Conservation (phyloP, 1,140 invertebrate genomes). For the Lordiphosa clarofinis region DNA sequence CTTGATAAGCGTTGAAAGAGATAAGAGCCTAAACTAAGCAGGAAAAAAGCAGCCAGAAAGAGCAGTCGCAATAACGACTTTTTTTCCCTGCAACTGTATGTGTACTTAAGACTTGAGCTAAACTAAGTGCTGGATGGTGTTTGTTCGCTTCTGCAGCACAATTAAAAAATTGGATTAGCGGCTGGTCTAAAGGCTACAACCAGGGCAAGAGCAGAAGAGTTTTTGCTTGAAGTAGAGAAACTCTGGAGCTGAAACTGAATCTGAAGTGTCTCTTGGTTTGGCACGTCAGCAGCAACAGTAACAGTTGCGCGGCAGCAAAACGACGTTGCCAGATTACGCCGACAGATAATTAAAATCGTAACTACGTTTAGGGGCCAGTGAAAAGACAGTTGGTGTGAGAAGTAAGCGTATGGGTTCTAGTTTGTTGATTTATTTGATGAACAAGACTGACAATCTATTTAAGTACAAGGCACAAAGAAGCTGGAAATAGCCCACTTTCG, state of each 20-base stretch:
- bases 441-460: too few relatives aligned
- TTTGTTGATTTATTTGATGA: too few relatives aligned
- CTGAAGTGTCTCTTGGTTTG: slow-evolving; percentile 55
- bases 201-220: slow-evolving; percentile 6
- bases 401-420: slow-evolving; percentile 4
- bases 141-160: slow-evolving; percentile 41
- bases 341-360: slow-evolving; percentile 75
- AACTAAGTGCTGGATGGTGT: slow-evolving; percentile 62
- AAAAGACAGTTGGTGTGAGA: slow-evolving; percentile 29
- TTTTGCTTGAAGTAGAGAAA: slow-evolving; percentile 12
- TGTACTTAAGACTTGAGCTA: slow-evolving; percentile 15
- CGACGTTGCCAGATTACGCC: slow-evolving; percentile 58
- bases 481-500: too few relatives aligned
- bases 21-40: slow-evolving; percentile 49
- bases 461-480: too few relatives aligned
- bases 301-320: slow-evolving; percentile 5
- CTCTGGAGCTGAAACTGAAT: slow-evolving; percentile 28
- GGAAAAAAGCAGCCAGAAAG: slow-evolving; percentile 8
- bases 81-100: slow-evolving; percentile 2
- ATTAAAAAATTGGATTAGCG: slow-evolving; percentile 75
- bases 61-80: slow-evolving; percentile 19
- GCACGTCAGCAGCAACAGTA: slow-evolving; percentile 51
- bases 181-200: slow-evolving; percentile 26
- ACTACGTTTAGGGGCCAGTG: slow-evolving; percentile 56
- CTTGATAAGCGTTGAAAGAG: slow-evolving; percentile 53